phyloP scores from a whole-genome alignment of 2,888 invertebrate genomes.

The Zootermopsis nevadensis region DNA sequence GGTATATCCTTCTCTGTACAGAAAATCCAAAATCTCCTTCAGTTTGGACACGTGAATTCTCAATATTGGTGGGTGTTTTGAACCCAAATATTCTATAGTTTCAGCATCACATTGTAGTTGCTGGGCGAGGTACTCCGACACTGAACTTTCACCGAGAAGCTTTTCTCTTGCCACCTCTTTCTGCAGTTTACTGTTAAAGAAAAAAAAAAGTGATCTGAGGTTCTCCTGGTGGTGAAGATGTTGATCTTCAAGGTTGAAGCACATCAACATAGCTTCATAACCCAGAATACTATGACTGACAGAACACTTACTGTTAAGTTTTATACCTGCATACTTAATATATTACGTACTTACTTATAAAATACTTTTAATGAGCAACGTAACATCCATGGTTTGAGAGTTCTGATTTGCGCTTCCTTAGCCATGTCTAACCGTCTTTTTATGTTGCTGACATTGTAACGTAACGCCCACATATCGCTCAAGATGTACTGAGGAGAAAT shows the following conservation, averaged over 20 bases:
- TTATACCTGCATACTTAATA: conserved; percentile 8
- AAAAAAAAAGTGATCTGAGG: neutral
- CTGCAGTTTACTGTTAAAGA: conserved; percentile 61
- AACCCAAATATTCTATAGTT: conserved; percentile 65
- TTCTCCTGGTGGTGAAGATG: too few relatives aligned
- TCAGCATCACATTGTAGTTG: conserved; percentile 65
- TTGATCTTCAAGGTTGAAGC: too few relatives aligned
- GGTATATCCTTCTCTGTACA: conserved; percentile 67
- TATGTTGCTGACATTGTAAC: conserved; percentile 70
- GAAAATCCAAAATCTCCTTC: conserved; percentile 70
- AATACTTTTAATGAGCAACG: conserved; percentile 70
- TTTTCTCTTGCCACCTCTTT: conserved; percentile 61
- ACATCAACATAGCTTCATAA: too few relatives aligned
- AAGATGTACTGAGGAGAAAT: conserved; percentile 68
- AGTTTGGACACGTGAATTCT: conserved; percentile 70
- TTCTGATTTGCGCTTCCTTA: conserved; percentile 64
- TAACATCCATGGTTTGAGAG: conserved; percentile 75
- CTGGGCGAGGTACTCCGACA: conserved; percentile 67
- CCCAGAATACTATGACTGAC: too few relatives aligned
- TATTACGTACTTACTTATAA: conserved; percentile 64
- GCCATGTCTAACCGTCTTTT: conserved; percentile 66
- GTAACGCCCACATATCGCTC: conserved; percentile 73
- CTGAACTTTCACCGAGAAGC: conserved; percentile 67
- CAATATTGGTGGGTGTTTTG: conserved; percentile 67
- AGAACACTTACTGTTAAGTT: too few relatives aligned